phyloP scores from a whole-genome alignment of 35 echinoderm and acorn worm genomes.

The Ophiothrix spiculata region DNA sequence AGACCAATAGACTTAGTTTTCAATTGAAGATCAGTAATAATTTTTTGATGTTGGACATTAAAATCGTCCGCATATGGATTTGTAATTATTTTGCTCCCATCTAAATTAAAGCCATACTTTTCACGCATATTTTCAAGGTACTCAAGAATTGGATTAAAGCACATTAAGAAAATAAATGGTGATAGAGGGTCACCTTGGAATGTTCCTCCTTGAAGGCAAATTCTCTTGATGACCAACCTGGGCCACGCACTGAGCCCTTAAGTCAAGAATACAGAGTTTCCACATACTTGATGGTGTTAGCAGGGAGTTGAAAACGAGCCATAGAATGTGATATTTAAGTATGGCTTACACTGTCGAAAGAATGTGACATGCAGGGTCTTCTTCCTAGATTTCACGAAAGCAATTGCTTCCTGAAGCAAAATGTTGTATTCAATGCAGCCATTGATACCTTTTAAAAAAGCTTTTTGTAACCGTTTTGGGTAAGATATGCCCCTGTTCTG shows the following conservation, averaged over 20 bases:
- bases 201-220: constrained; percentile 9
- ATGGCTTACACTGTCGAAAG: constrained; percentile 29
- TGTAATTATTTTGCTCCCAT: too few relatives aligned
- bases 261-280: constrained; percentile 23
- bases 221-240: background rate
- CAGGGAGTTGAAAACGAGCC: background rate
- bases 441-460: constrained; percentile 11
- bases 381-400: constrained; percentile 4
- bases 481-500: too few relatives aligned
- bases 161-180: too few relatives aligned
- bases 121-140: too few relatives aligned
- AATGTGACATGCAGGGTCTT: constrained; percentile 12
- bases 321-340: constrained; percentile 11
- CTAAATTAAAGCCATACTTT: too few relatives aligned
- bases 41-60: too few relatives aligned
- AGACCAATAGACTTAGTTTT: too few relatives aligned
- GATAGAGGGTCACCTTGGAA: constrained; percentile 42
- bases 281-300: background rate
- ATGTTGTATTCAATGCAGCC: constrained; percentile 35
- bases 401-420: constrained; percentile 14
- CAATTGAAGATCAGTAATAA: too few relatives aligned
- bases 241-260: background rate
- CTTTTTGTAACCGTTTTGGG: constrained; percentile 20
- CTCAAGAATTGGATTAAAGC: too few relatives aligned
- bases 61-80: too few relatives aligned